Evolutionary conservation across 2,888 invertebrate species (phyloP).

Genomic region (Leptothorax acervorum): DNA sequence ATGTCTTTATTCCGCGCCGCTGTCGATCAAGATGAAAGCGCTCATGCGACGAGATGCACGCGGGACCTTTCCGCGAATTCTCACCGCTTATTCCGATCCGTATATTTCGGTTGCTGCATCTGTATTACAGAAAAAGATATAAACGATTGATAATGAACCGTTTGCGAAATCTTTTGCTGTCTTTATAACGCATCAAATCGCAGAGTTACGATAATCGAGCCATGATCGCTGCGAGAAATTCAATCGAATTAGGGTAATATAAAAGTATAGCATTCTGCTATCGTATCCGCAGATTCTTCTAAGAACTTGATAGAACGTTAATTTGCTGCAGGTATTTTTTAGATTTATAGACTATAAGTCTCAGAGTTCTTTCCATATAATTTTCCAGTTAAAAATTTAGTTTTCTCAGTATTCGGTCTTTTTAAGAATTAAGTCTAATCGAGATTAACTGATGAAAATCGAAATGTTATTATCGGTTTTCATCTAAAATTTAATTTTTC

Average conservation of each 20-base stretch:
- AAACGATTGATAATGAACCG: constrained; percentile 56
- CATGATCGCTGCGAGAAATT: background rate
- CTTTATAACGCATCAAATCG: constrained; percentile 45
- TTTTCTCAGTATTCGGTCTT: background rate
- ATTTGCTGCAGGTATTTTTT: background rate
- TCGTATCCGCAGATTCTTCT: background rate
- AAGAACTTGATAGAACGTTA: background rate
- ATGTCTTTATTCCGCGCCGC: constrained; percentile 80
- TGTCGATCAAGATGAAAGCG: constrained; percentile 77
- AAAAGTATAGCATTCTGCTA: background rate
- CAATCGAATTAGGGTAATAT: constrained; percentile 13
- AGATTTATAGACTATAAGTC: background rate
- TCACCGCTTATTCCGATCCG: constrained; percentile 19
- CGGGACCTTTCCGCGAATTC: constrained; percentile 28
- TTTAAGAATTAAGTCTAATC: background rate
- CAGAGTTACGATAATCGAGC: constrained; percentile 12
- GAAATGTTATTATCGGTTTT: background rate
- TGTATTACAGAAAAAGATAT: constrained; percentile 60
- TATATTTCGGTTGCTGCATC: constrained; percentile 61
- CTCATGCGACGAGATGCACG: constrained; percentile 64
- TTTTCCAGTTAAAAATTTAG: background rate
- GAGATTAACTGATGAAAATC: background rate
- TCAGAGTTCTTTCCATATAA: background rate
- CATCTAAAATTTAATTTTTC: background rate
- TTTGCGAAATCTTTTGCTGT: constrained; percentile 34